These are phyloP conservation scores for Acrocephalus kingi DNA, from an alignment of 2,113 vertebrate genomes.

Conservation along the genomic window DNA sequence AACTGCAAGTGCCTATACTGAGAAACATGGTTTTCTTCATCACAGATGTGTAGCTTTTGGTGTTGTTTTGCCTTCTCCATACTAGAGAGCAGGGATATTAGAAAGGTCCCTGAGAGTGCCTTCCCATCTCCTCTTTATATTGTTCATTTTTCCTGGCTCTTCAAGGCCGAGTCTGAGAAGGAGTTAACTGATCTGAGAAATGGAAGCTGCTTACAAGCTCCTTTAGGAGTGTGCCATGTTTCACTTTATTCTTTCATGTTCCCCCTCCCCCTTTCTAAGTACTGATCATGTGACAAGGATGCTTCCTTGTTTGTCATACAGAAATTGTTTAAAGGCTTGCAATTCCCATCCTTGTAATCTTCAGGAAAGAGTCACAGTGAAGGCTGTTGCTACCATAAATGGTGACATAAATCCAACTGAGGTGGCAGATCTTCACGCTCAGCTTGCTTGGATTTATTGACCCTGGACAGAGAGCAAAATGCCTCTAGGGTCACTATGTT, in stretches of 20 bases:
- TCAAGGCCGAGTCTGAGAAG: neutral
- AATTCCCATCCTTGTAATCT: neutral
- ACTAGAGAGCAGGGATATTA: neutral
- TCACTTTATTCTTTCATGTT: neutral
- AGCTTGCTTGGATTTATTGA: conserved; percentile 9
- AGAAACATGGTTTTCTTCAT: neutral
- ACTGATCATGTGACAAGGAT: neutral
- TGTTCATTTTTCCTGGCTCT: neutral
- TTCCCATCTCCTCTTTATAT: neutral
- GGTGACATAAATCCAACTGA: conserved; percentile 18
- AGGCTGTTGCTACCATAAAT: conserved; percentile 26
- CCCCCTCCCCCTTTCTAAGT: neutral
- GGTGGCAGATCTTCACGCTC: neutral
- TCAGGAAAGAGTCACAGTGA: neutral
- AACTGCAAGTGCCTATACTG: neutral
- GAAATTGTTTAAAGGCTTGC: conserved; percentile 6
- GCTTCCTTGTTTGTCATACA: neutral
- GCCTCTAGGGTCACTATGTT: neutral
- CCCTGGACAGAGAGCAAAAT: neutral
- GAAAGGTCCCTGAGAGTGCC: neutral
- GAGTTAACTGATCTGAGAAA: neutral
- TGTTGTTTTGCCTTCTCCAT: neutral
- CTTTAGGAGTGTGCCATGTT: neutral
- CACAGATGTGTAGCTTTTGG: neutral
- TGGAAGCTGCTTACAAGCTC: neutral